Percentiles rank a stretch among this genome's conserved stretches.
Conservation (phyloP, 2,113 vertebrate species). For the Circaetus cinerascens region DNA sequence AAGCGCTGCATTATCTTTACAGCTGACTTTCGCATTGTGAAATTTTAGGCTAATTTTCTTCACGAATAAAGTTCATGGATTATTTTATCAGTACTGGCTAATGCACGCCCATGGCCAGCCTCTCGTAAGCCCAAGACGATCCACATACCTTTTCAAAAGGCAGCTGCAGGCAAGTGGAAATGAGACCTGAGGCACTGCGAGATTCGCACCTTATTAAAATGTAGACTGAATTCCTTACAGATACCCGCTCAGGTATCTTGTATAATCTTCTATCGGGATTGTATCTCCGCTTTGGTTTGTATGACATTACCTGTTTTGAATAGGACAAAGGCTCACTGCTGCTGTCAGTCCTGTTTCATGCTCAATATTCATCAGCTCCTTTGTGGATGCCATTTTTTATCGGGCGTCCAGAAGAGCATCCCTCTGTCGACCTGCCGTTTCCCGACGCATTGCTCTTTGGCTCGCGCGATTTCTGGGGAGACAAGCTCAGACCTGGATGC, state of each 20-base stretch:
- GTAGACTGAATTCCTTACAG: conserved; percentile 45
- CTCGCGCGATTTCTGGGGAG: conserved; percentile 73
- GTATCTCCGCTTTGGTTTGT: conserved; percentile 72
- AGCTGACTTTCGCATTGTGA: background rate
- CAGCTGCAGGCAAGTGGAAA: background rate
- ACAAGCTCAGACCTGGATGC: conserved; percentile 74
- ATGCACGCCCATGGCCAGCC: background rate
- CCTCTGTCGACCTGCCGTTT: conserved; percentile 59
- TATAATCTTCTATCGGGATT: conserved; percentile 73
- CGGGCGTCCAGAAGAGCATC: conserved; percentile 63
- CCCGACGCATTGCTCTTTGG: conserved; percentile 37
- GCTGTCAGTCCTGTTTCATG: conserved; percentile 55
- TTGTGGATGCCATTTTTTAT: conserved; percentile 77
- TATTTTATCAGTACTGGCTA: background rate
- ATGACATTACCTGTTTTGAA: conserved; percentile 70
- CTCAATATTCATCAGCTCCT: conserved; percentile 69
- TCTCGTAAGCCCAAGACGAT: background rate
- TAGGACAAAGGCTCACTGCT: conserved; percentile 66
- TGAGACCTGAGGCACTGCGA: background rate
- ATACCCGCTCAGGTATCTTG: conserved; percentile 61
- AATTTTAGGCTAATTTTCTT: background rate
- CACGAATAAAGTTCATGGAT: background rate
- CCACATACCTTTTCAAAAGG: background rate
- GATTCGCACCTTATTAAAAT: conserved; percentile 36
- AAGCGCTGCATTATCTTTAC: background rate